Evolutionary conservation across 2,888 invertebrate species (phyloP).

Genomic region (Pycnomerus fuliginosus): DNA sequence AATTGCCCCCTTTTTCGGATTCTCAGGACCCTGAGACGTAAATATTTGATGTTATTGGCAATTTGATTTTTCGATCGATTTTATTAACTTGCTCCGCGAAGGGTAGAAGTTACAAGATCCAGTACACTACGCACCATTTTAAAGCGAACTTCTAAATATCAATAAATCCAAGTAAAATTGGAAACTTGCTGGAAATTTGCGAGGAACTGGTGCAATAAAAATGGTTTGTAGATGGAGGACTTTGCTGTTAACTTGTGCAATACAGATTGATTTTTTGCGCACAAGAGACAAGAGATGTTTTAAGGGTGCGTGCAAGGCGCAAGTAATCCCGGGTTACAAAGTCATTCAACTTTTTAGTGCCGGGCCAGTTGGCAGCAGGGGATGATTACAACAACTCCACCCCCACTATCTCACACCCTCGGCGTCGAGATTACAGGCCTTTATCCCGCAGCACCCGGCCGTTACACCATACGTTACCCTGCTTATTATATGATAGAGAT

Average conservation of each 20-base stretch:
- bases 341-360: constrained; percentile 49
- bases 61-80: too few species aligned
- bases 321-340: constrained; percentile 41
- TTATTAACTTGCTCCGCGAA: too few species aligned
- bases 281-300: too few species aligned
- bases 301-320: constrained; percentile 38
- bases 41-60: too few species aligned
- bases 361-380: constrained; percentile 45
- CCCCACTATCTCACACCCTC: constrained; percentile 32
- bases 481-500: constrained; percentile 50
- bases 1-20: too few species aligned
- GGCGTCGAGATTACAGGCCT: constrained; percentile 40
- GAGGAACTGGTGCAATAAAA: too few species aligned
- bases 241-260: too few species aligned
- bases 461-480: constrained; percentile 45
- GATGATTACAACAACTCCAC: constrained; percentile 40
- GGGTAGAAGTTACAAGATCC: constrained; percentile 11
- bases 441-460: constrained; percentile 40
- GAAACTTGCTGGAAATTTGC: too few species aligned
- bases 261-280: too few species aligned
- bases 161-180: constrained; percentile 30
- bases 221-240: too few species aligned
- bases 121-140: constrained; percentile 5
- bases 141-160: constrained; percentile 30
- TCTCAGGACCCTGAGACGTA: too few species aligned